A percentile compares a stretch with the other conserved stretches of the same genome.
Evolutionary conservation across 2,888 invertebrate genomes (phyloP).

Genomic region (Palloptera scutellata): DNA sequence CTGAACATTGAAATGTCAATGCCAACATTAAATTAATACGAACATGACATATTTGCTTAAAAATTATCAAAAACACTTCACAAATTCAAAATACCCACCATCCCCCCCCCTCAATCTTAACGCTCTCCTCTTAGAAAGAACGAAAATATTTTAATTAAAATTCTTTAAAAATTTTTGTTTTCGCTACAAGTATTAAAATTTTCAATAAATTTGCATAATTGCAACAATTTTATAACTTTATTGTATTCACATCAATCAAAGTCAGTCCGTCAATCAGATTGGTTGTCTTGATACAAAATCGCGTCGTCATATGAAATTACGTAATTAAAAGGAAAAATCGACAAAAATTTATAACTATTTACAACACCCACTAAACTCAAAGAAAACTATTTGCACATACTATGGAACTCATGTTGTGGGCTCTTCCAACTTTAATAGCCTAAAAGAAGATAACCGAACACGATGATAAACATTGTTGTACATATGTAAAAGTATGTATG

Average conservation of each 20-base stretch:
- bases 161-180: not conserved
- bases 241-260: not conserved
- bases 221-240: not conserved
- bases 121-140: not conserved
- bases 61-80: not conserved
- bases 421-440: no score
- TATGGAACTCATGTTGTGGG: no score
- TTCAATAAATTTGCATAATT: not conserved
- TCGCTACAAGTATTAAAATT: not conserved
- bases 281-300: not conserved
- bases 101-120: no score
- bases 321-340: no score
- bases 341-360: no score
- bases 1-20: constrained; percentile 19
- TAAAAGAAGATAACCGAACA: no score
- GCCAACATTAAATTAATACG: constrained; percentile 30
- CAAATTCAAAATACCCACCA: not conserved
- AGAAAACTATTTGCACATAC: no score
- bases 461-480: no score
- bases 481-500: no score
- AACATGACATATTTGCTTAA: constrained; percentile 30
- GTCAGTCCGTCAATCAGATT: no score
- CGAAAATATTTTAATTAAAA: not conserved
- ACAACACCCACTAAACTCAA: no score
- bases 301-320: no score